Evolutionary conservation across 1,140 invertebrate species (phyloP).

Genomic region (Aphaenogaster floridana): DNA sequence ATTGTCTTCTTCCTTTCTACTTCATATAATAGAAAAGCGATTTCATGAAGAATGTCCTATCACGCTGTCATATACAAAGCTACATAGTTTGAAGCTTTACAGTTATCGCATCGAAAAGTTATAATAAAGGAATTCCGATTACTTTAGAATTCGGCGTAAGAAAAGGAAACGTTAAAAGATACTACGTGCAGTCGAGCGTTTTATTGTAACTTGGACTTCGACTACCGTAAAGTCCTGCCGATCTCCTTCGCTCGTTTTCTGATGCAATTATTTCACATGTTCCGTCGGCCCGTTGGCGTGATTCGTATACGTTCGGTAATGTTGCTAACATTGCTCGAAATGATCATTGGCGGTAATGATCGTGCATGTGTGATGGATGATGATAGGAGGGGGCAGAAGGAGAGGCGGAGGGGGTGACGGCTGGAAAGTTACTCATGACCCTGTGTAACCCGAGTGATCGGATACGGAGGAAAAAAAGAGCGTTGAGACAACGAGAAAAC

Average conservation of each 20-base stretch:
- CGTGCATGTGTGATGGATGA: not conserved
- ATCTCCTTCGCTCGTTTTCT: not conserved
- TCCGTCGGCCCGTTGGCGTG: not conserved
- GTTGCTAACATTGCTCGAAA: not conserved
- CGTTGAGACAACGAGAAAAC: not conserved
- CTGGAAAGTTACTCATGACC: conserved; percentile 32
- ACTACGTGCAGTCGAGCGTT: not conserved
- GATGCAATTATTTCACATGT: not conserved
- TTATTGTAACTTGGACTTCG: not conserved
- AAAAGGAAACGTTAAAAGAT: not conserved
- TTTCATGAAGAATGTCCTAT: not conserved
- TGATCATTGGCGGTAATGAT: not conserved
- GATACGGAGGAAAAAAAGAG: not conserved
- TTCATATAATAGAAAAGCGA: not conserved
- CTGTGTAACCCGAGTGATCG: not conserved
- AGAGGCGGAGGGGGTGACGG: not conserved
- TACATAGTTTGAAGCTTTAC: not conserved
- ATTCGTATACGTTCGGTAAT: not conserved
- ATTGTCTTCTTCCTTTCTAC: not conserved
- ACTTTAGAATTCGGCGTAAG: not conserved
- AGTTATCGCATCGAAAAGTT: not conserved
- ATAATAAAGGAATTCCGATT: not conserved
- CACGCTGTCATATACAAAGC: not conserved
- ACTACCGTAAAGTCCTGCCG: not conserved
- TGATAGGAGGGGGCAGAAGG: not conserved